These are phyloP conservation scores for Drosophila subsilvestris DNA, from an alignment of 2,888 invertebrate genomes.

Conservation along the genomic window DNA sequence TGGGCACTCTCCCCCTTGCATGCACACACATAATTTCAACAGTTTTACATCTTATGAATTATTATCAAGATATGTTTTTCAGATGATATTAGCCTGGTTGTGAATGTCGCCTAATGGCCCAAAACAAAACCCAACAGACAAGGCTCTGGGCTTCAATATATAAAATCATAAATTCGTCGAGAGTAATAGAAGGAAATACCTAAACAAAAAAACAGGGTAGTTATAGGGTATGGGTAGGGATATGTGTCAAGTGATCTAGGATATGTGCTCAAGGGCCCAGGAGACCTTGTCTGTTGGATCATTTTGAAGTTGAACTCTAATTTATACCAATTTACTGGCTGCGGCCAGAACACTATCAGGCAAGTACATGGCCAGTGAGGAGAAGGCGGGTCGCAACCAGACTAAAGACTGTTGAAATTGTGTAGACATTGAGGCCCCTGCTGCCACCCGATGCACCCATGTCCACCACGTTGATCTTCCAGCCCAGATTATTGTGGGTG, in stretches of 20 bases:
- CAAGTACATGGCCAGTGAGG: conserved; percentile 55
- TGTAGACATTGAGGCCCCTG: conserved; percentile 52
- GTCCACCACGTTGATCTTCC: conserved; percentile 94
- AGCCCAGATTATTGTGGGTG: conserved; percentile 95
- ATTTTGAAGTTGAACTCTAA: conserved; percentile 15
- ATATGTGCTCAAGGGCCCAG: conserved; percentile 43
- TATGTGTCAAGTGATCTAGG: conserved; percentile 57
- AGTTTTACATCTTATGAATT: conserved; percentile 79
- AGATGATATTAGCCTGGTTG: conserved; percentile 85
- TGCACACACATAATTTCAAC: conserved; percentile 60
- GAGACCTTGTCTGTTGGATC: conserved; percentile 17
- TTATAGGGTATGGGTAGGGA: conserved; percentile 10
- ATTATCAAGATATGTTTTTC: conserved; percentile 84
- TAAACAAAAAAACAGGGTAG: conserved; percentile 21
- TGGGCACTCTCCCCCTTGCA: conserved; percentile 22
- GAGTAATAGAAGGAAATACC: conserved; percentile 30
- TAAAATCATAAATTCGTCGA: conserved; percentile 67
- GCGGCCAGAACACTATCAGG: conserved; percentile 79
- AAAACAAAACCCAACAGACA: conserved; percentile 21
- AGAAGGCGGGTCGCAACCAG: conserved; percentile 75
- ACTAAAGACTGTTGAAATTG: conserved; percentile 76
- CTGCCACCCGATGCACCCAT: conserved; percentile 52
- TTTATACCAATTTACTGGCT: conserved; percentile 27
- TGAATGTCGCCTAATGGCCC: conserved; percentile 38
- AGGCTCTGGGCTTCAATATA: not conserved